Base-by-base conservation (phyloP, 92 coral and sea anemone species). In the Scolanthus callimorphus region DNA sequence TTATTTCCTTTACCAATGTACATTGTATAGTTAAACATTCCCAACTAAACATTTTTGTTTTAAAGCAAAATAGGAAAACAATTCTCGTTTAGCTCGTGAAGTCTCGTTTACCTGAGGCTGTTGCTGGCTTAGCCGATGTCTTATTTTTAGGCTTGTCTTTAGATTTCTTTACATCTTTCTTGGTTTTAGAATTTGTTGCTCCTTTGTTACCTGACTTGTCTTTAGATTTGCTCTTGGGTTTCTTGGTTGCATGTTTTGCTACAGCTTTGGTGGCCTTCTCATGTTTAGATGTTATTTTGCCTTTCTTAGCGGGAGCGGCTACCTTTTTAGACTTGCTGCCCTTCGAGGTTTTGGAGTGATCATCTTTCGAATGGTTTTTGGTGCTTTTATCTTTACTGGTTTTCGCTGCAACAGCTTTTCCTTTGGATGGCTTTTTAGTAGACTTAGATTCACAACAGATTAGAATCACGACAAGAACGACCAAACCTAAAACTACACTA, bases 371-470 rank as follows among this genome's bases (percentile, higher is more conserved):
- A 19, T 46, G 52, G 4, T 4, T 4, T 46, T 60, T 60, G 22
- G 22, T 17, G 22, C 51, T 3, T 19, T 27, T 60, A 20, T 38
- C 22, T 17, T 11, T 27, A 21, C 2, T 2, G 2, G 31, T 15
- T 41, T 38, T 60, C 27, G 52, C 31, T 21, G 25, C 43, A 19
- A 38, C 48, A 4, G 25, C 27, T 56, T 68, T 45, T 24, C 46
- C 45, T 3, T 65, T 38, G 11, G 75, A 46, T 25, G 63, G 44
- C 52, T 68, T 68, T 57, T 72, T 81, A 46, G 82, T 62, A 0
- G 77, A 61, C 46, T 81, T 81, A 8, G 81, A 77, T 34, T 71
- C 81, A 30, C 77, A 73, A 49, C 65, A 58, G 39, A 70, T 56
- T 27, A 74, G 44, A 9, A 74, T 10, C 27, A 81, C 45, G 17